Conservation (phyloP, 2,113 vertebrate genomes). For the Garra rufa region DNA sequence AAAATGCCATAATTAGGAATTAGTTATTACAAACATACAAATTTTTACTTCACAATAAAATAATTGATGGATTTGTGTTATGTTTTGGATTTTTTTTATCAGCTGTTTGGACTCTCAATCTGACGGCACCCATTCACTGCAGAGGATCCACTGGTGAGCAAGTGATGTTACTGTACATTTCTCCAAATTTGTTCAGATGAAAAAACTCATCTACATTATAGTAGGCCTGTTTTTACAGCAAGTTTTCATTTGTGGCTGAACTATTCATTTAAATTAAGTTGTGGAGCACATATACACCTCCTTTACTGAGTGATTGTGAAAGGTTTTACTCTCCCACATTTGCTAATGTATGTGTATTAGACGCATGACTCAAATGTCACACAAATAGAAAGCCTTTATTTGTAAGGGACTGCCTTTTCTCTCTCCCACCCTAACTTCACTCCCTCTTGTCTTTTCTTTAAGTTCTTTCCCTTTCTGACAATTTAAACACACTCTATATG, state of each 20-base stretch:
- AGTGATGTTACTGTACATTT: background rate
- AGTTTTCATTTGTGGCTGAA: background rate
- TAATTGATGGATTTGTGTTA: background rate
- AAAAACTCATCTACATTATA: background rate
- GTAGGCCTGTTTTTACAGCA: no score
- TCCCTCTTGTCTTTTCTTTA: background rate
- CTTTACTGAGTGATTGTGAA: background rate
- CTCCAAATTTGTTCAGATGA: background rate
- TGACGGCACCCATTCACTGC: background rate
- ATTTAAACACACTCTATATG: conserved; percentile 30
- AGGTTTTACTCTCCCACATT: background rate
- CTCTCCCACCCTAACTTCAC: background rate
- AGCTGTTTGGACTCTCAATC: background rate
- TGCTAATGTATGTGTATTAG: background rate
- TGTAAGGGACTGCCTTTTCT: background rate
- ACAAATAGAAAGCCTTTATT: conserved; percentile 11
- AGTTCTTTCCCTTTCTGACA: conserved; percentile 20
- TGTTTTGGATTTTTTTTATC: background rate
- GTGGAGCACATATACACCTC: background rate
- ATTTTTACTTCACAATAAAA: background rate
- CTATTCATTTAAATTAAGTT: background rate
- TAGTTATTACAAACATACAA: no score
- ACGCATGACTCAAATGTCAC: background rate
- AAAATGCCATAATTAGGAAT: no score
- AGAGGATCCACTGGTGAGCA: background rate